phyloP scores from a whole-genome alignment of 2,113 vertebrate genomes.

The Scopus umbretta region DNA sequence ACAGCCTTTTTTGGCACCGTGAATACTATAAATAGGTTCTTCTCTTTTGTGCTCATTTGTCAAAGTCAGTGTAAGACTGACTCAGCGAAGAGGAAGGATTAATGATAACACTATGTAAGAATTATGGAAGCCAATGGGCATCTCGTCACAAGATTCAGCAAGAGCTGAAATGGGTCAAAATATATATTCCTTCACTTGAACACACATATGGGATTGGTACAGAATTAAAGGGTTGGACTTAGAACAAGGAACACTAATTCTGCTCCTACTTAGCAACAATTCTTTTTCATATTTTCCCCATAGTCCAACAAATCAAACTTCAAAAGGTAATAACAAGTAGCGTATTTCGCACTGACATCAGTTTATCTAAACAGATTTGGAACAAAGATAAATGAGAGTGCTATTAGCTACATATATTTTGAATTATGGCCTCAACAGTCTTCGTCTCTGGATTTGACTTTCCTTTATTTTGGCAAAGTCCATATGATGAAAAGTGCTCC shows the following conservation, averaged over 20 bases:
- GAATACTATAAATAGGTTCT: not conserved
- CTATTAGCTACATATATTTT: not conserved
- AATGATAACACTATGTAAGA: not conserved
- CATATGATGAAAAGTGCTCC: not conserved
- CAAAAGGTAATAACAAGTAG: not conserved
- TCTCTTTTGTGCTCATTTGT: not conserved
- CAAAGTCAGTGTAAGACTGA: not conserved
- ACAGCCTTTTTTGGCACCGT: not conserved
- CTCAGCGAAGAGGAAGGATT: not conserved
- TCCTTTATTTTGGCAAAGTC: not conserved
- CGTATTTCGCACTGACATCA: not conserved
- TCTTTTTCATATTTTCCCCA: fast-evolving
- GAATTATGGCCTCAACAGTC: not conserved
- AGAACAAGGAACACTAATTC: not conserved
- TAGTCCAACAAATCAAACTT: not conserved
- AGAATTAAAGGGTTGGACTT: not conserved
- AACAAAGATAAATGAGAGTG: not conserved
- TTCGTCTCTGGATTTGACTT: not conserved
- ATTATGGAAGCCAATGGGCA: not conserved
- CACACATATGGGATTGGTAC: not conserved
- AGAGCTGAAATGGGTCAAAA: not conserved
- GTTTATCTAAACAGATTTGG: not conserved
- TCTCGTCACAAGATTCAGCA: not conserved
- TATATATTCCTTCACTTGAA: not conserved
- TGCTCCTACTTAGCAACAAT: not conserved